Evolutionary conservation across 2,797 vertebrate genomes (phyloP).

Genomic region (Helarctos malayanus): DNA sequence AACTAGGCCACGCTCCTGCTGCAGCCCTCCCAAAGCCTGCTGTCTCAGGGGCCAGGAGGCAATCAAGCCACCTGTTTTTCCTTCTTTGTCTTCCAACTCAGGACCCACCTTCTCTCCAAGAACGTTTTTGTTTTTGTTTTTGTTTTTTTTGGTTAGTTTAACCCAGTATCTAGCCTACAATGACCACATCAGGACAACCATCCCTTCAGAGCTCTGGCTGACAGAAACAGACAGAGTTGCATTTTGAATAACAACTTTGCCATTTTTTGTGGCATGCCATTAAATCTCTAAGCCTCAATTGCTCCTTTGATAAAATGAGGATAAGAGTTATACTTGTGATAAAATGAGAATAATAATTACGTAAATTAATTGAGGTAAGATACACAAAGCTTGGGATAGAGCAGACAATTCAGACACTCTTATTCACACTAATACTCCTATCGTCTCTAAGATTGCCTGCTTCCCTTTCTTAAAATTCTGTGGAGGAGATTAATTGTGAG

Average conservation of each 20-base stretch:
- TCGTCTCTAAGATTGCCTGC: background rate
- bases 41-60: background rate
- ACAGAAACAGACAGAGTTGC: background rate
- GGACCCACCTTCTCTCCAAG: background rate
- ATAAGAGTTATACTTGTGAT: constrained; percentile 32
- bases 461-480: background rate
- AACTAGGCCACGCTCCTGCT: background rate
- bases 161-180: background rate
- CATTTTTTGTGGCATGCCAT: background rate
- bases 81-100: background rate
- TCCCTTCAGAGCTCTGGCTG: background rate
- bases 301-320: background rate
- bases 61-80: background rate
- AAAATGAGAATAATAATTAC: constrained; percentile 42
- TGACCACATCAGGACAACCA: background rate
- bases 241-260: background rate
- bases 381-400: background rate
- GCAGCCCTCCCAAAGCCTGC: background rate
- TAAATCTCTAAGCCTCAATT: constrained; percentile 3
- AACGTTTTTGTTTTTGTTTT: background rate
- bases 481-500: background rate
- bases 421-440: background rate
- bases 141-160: background rate
- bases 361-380: constrained; percentile 31
- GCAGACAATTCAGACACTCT: background rate